Conservation (phyloP, 2,113 vertebrate species). For the Geococcyx californianus region DNA sequence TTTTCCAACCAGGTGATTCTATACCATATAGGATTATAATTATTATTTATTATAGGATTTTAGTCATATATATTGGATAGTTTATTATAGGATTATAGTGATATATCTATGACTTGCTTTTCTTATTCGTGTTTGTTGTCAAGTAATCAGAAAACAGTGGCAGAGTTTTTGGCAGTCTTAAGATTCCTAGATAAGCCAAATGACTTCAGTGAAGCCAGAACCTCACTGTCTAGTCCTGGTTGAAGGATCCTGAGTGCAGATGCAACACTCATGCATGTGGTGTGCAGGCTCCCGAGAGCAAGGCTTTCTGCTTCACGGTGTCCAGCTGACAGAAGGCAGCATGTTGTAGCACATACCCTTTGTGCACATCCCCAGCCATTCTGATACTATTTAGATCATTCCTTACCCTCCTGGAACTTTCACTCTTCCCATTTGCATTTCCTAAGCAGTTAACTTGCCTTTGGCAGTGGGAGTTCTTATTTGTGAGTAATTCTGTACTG, state of each 20-base stretch:
- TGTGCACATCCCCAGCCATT: not conserved
- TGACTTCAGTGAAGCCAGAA: not conserved
- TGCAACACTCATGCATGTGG: fast-evolving
- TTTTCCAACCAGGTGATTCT: too few species aligned
- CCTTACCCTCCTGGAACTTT: not conserved
- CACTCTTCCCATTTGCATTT: not conserved
- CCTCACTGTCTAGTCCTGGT: not conserved
- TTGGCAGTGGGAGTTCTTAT: not conserved
- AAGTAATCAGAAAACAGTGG: not conserved
- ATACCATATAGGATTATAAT: not conserved
- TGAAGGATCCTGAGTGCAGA: fast-evolving
- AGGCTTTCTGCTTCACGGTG: not conserved
- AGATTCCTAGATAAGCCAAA: not conserved
- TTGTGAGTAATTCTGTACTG: not conserved
- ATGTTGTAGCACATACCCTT: fast-evolving
- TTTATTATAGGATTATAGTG: too few species aligned
- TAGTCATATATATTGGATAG: too few species aligned
- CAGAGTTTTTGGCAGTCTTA: not conserved
- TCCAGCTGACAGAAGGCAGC: not conserved
- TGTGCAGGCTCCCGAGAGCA: fast-evolving
- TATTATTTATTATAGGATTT: too few species aligned
- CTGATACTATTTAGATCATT: not conserved
- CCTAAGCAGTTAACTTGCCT: not conserved
- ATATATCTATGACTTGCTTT: not conserved
- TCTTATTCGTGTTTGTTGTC: not conserved